These are phyloP conservation scores for Rhagium mordax DNA, from an alignment of 2,888 invertebrate genomes.

Conservation along the genomic window DNA sequence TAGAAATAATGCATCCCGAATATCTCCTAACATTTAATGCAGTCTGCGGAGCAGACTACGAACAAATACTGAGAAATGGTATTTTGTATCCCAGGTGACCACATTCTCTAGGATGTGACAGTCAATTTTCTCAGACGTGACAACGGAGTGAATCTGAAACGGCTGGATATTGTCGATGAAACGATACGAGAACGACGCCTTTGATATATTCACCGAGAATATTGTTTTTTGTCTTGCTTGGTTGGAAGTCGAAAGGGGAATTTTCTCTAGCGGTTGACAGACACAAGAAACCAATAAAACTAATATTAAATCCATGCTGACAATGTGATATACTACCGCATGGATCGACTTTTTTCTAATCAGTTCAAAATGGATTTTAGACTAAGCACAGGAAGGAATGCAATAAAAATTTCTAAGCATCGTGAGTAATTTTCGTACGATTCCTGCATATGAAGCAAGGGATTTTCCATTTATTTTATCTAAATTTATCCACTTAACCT, in stretches of 20 bases:
- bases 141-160: constrained; percentile 25
- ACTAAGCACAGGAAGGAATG: constrained; percentile 8
- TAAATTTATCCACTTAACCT: not conserved
- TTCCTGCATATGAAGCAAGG: not conserved
- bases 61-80: constrained; percentile 22
- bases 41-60: constrained; percentile 3
- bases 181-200: constrained; percentile 21
- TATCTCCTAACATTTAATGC: not conserved
- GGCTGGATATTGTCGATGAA: constrained; percentile 23
- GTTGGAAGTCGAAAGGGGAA: constrained; percentile 20
- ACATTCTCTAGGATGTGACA: constrained; percentile 13
- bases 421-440: not conserved
- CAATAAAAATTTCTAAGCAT: constrained; percentile 2
- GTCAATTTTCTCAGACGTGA: constrained; percentile 30
- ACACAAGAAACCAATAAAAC: constrained; percentile 34
- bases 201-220: constrained; percentile 30
- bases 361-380: constrained; percentile 17
- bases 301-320: constrained; percentile 18
- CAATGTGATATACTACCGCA: constrained; percentile 24
- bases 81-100: constrained; percentile 32
- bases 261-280: constrained; percentile 19
- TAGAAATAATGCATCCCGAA: constrained; percentile 1
- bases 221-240: constrained; percentile 33
- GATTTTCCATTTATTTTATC: not conserved
- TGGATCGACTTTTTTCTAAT: constrained; percentile 5